These are phyloP conservation scores for Tetanocera ferruginea DNA, from an alignment of 2,888 invertebrate species.

Conservation along the genomic window DNA sequence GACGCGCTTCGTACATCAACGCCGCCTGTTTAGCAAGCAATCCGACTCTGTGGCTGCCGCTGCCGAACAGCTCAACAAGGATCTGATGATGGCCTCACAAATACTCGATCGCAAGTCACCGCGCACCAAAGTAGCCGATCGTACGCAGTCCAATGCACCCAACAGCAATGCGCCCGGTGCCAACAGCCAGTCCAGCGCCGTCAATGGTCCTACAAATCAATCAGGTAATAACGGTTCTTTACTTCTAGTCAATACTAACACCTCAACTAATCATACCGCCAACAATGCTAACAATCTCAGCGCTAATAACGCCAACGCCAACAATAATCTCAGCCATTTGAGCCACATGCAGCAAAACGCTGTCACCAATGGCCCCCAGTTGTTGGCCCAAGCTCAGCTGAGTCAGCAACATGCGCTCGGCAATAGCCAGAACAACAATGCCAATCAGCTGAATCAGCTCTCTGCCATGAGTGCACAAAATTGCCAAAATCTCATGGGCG, in stretches of 20 bases:
- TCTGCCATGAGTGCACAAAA: slow-evolving; percentile 57
- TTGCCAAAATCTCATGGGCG: slow-evolving; percentile 69
- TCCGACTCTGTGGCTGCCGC: slow-evolving; percentile 82
- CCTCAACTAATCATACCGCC: slow-evolving; percentile 67
- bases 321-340: slow-evolving; percentile 44
- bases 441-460: slow-evolving; percentile 48
- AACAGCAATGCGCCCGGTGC: slow-evolving; percentile 19
- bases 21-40: slow-evolving; percentile 81
- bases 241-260: slow-evolving; percentile 65
- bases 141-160: slow-evolving; percentile 47
- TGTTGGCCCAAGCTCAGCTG: slow-evolving; percentile 41
- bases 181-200: slow-evolving; percentile 43
- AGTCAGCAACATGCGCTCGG: slow-evolving; percentile 40
- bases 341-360: slow-evolving; percentile 48
- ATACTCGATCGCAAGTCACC: slow-evolving; percentile 88
- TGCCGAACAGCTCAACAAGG: slow-evolving; percentile 88
- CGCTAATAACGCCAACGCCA: slow-evolving; percentile 40
- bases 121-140: slow-evolving; percentile 71
- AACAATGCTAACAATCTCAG: slow-evolving; percentile 46
- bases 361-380: slow-evolving; percentile 48
- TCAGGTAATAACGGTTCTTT: slow-evolving; percentile 70
- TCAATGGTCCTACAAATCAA: slow-evolving; percentile 63
- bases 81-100: slow-evolving; percentile 84
- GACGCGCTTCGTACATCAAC: slow-evolving; percentile 86
- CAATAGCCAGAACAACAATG: slow-evolving; percentile 39